Evolutionary conservation across 2,113 vertebrate species (phyloP).

Genomic region (Corydoras maculifer): DNA sequence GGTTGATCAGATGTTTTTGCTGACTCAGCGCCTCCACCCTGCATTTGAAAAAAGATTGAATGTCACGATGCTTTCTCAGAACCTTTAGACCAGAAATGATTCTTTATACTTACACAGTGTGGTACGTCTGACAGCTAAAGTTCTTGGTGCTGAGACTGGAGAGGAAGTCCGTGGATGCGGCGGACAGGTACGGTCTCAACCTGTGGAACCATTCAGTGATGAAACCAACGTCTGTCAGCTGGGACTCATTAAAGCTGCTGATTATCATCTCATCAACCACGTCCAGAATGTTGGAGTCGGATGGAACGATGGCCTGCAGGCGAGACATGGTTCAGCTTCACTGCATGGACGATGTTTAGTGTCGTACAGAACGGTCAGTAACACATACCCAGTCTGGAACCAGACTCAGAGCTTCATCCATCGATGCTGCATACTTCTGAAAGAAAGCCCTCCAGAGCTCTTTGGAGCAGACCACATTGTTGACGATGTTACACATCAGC

Average conservation of each 20-base stretch:
- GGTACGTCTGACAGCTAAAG: slow-evolving; percentile 53
- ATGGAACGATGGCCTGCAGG: neutral
- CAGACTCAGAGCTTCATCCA: slow-evolving; percentile 24
- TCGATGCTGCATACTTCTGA: neutral
- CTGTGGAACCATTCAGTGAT: slow-evolving; percentile 42
- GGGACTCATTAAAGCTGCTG: slow-evolving; percentile 5
- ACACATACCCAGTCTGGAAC: neutral
- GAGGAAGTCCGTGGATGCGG: slow-evolving; percentile 42
- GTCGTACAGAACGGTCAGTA: neutral
- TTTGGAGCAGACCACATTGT: neutral
- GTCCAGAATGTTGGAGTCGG: slow-evolving; percentile 21
- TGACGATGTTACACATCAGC: neutral
- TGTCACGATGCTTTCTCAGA: neutral
- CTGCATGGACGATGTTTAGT: neutral
- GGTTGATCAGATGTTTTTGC: slow-evolving; percentile 24
- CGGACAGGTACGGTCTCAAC: slow-evolving; percentile 41
- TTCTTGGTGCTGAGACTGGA: slow-evolving; percentile 46
- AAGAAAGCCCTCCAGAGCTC: neutral
- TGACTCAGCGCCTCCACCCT: slow-evolving; percentile 42
- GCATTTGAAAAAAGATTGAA: slow-evolving; percentile 13
- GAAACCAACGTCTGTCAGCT: slow-evolving; percentile 24
- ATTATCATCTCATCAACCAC: slow-evolving; percentile 26
- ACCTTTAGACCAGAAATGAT: neutral
- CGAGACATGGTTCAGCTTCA: neutral
- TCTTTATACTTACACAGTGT: slow-evolving; percentile 11